These are phyloP conservation scores for Paracanthobrama guichenoti DNA, from an alignment of 2,113 vertebrate species.

Conservation along the genomic window DNA sequence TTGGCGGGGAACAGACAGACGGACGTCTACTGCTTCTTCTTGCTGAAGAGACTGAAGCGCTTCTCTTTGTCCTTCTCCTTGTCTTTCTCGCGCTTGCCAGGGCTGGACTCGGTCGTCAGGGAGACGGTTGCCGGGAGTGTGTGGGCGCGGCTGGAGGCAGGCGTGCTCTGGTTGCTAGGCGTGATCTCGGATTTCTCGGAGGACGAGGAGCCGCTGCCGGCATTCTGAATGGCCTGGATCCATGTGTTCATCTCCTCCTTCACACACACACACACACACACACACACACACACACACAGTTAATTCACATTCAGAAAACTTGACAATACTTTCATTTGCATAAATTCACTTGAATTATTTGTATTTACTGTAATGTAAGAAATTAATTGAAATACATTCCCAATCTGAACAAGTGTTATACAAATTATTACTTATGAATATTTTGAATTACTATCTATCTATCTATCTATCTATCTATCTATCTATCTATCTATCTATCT, in stretches of 20 bases:
- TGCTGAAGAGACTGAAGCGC: slow-evolving; percentile 96
- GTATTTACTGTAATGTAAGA: no score
- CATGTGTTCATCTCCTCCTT: slow-evolving; percentile 98
- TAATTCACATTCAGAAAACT: background rate
- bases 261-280: background rate
- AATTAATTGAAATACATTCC: no score
- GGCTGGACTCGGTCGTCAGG: slow-evolving; percentile 88
- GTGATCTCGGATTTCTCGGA: slow-evolving; percentile 82
- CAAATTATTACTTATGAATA: no score
- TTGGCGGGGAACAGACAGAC: slow-evolving; percentile 24
- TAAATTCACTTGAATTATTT: no score
- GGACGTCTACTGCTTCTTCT: slow-evolving; percentile 89
- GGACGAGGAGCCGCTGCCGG: slow-evolving; percentile 70
- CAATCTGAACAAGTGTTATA: no score
- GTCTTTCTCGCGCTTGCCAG: slow-evolving; percentile 92
- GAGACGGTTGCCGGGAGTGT: slow-evolving; percentile 88
- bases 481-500: no score
- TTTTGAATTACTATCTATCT: no score
- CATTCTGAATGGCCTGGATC: slow-evolving; percentile 93
- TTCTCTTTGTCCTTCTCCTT: slow-evolving; percentile 94
- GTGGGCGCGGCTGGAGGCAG: slow-evolving; percentile 89
- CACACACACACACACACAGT: background rate
- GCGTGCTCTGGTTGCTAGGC: slow-evolving; percentile 88
- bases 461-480: background rate
- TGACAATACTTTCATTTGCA: no score